These are phyloP conservation scores for Phenganax marumi DNA, from an alignment of 92 coral and sea anemone species.

Conservation along the genomic window DNA sequence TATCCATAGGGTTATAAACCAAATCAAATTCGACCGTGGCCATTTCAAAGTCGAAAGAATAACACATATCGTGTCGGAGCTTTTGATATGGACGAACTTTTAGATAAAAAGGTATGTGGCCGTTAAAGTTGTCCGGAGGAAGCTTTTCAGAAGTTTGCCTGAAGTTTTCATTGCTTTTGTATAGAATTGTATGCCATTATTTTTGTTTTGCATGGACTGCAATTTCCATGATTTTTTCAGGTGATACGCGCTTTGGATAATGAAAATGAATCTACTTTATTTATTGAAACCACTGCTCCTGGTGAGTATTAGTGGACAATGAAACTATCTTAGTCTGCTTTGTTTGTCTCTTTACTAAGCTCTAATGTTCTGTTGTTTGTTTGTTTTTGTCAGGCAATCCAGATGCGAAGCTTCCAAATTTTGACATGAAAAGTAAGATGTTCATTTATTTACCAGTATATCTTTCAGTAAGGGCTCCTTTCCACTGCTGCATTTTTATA, in stretches of 20 bases:
- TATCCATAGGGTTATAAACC: slow-evolving; percentile 77
- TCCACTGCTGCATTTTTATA: not conserved
- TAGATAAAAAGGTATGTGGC: slow-evolving; percentile 67
- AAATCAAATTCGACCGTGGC: slow-evolving; percentile 94
- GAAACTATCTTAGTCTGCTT: not conserved
- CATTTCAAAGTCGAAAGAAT: slow-evolving; percentile 84
- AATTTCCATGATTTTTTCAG: slow-evolving; percentile 44
- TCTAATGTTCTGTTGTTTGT: not conserved
- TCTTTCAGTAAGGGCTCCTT: not conserved
- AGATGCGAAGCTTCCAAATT: slow-evolving; percentile 66
- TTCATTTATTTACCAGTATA: not conserved
- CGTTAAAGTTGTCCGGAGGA: not conserved
- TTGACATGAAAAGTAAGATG: slow-evolving; percentile 78
- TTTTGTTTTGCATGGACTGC: not conserved
- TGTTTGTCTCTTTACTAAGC: not conserved
- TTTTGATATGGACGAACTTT: slow-evolving; percentile 63
- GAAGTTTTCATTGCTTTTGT: not conserved
- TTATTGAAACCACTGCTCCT: slow-evolving; percentile 87
- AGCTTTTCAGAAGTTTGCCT: not conserved
- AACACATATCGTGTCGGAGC: slow-evolving; percentile 83
- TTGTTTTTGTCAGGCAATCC: slow-evolving; percentile 61
- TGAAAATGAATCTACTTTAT: slow-evolving; percentile 66
- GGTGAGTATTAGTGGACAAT: slow-evolving; percentile 51
- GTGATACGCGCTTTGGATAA: slow-evolving; percentile 69
- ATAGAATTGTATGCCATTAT: not conserved